Base-by-base conservation (phyloP, 2,888 invertebrate genomes). In the Rotaria macrura region DNA sequence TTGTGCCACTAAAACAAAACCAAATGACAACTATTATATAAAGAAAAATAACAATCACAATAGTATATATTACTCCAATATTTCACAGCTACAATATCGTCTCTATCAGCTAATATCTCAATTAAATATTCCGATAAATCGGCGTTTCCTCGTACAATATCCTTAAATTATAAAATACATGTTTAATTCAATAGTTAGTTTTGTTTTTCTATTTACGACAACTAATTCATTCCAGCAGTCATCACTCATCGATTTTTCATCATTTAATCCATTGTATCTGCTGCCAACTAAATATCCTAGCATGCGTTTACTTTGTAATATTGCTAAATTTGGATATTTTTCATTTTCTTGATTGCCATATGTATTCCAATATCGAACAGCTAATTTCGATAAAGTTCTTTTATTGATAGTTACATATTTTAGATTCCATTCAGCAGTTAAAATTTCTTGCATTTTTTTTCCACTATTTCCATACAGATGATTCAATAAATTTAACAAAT, bases 321-420 rank as follows among this genome's bases (percentile, higher is more conserved):
- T 79, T 14, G n/a, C 23, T 43, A 79, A 79, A 79, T 79, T 79
- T 12, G 79, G 79, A 79, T 79, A 79, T 43, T 79, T 40, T n/a
- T 79, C 40, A 43, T 43, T n/a, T 43, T 79, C 10, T 9, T 40
- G n/a, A 40, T 43, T 20, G 14, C 43, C 79, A 79, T 43, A 43
- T 12, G n/a, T 14, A 79, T 79, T 79, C 43, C 40, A 43, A 79
- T 79, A 79, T 1, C 86, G 74, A 2, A 83, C 55, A 29, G 84
- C 86, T 49, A 86, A 40, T 83, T 84, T 86, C 20, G 79, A 72
- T 57, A 86, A 25, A 55, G 79, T 74, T 47, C 65, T 74, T n/a
- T 74, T 65, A 86, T 79, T 86, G 34, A 86, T 49, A 49, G 84
- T 74, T 17, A 79, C 55, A 83, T 57, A 38, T 25, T 86, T 86